Evolutionary conservation across 1,140 invertebrate species (phyloP).

Genomic region (Condylostylus longicornis): DNA sequence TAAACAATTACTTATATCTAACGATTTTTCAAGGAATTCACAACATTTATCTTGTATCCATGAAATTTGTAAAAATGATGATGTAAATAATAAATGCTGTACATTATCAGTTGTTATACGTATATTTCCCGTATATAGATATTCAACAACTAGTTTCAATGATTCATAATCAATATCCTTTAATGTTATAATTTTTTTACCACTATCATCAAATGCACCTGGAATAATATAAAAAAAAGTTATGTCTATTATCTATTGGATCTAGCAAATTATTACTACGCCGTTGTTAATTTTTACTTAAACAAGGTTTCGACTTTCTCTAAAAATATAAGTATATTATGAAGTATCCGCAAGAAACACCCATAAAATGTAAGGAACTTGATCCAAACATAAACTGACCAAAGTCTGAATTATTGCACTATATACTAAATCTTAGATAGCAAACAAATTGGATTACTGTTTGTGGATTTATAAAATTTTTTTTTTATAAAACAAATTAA

Average conservation of each 20-base stretch:
- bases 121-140: conserved; percentile 8
- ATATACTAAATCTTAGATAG: too few species aligned
- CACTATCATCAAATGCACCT: conserved; percentile 8
- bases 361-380: too few species aligned
- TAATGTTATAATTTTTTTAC: conserved; percentile 5
- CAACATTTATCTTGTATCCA: conserved; percentile 7
- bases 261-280: too few species aligned
- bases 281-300: too few species aligned
- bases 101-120: conserved; percentile 6
- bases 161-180: conserved; percentile 8
- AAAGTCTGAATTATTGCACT: too few species aligned
- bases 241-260: too few species aligned
- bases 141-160: conserved; percentile 8
- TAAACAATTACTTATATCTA: conserved; percentile 10
- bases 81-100: conserved; percentile 7
- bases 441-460: too few species aligned
- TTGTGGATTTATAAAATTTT: too few species aligned
- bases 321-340: background rate
- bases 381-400: too few species aligned
- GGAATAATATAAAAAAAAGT: background rate
- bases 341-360: background rate
- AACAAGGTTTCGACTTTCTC: background rate
- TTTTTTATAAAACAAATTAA: too few species aligned
- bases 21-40: conserved; percentile 5
- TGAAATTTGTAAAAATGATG: conserved; percentile 8